phyloP scores from a whole-genome alignment of 2,888 invertebrate species.

The Dasypogon diadema region DNA sequence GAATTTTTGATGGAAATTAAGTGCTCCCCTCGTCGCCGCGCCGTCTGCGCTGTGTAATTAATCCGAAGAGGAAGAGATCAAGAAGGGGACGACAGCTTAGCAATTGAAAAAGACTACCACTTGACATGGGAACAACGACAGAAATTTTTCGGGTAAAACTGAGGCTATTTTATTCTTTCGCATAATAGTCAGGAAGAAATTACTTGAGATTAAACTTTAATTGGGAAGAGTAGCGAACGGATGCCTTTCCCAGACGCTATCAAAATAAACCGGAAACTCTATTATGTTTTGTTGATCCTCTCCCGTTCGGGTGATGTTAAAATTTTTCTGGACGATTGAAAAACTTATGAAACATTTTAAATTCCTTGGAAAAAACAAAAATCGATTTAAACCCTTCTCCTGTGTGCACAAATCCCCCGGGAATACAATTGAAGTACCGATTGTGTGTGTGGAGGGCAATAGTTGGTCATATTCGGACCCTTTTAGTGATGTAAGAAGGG shows the following conservation, averaged over 20 bases:
- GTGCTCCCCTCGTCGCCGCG: background rate
- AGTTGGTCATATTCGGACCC: too few species aligned
- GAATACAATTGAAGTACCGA: too few species aligned
- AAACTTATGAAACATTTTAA: too few species aligned
- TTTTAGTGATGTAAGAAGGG: too few species aligned
- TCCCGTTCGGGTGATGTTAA: too few species aligned
- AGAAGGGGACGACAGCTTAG: background rate
- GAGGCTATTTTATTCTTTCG: background rate
- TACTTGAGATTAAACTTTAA: background rate
- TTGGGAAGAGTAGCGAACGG: background rate
- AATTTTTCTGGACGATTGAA: background rate
- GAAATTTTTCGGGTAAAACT: background rate
- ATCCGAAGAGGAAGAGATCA: background rate
- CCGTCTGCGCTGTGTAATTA: background rate
- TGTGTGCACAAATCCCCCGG: too few species aligned
- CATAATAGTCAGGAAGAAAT: background rate
- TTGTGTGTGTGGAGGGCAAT: too few species aligned
- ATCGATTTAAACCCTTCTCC: too few species aligned
- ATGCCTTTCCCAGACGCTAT: background rate
- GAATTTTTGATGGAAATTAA: constrained; percentile 3
- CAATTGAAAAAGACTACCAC: background rate
- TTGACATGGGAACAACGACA: background rate
- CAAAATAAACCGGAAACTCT: too few species aligned
- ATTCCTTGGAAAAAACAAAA: too few species aligned
- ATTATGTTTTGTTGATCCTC: too few species aligned